phyloP scores from a whole-genome alignment of 1,140 invertebrate genomes.

The Apolygus lucorum region DNA sequence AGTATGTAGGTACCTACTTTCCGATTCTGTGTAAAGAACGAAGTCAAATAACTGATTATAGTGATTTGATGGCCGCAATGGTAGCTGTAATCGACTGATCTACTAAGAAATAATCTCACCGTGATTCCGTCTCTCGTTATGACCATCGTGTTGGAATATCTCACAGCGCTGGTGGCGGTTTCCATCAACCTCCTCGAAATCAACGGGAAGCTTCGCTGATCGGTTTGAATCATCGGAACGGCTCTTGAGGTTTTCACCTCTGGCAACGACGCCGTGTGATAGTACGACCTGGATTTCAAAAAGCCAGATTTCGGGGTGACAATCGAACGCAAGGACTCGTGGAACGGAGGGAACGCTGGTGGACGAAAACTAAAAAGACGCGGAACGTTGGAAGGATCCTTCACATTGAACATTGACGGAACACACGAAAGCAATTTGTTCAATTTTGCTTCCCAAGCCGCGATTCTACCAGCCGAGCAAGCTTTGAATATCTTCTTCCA shows the following conservation, averaged over 20 bases:
- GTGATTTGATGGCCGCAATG: too few relatives aligned
- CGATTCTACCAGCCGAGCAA: not conserved
- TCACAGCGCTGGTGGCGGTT: not conserved
- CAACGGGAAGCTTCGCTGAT: not conserved
- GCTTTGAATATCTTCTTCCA: not conserved
- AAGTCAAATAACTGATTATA: too few relatives aligned
- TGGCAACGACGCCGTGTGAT: not conserved
- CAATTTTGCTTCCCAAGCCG: not conserved
- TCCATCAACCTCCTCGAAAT: not conserved
- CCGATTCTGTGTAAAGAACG: too few relatives aligned
- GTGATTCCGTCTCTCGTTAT: not conserved
- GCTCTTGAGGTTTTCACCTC: not conserved
- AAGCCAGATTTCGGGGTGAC: not conserved
- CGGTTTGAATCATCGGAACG: too few relatives aligned
- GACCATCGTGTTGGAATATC: not conserved
- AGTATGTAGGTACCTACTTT: too few relatives aligned
- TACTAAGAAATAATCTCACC: not conserved
- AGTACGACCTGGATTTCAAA: too few relatives aligned
- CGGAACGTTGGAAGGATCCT: not conserved
- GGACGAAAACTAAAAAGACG: not conserved
- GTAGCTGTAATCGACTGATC: too few relatives aligned
- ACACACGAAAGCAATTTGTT: not conserved
- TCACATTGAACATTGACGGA: not conserved
- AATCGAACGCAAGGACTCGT: not conserved
- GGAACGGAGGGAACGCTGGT: not conserved